Conservation (phyloP, 2,113 vertebrate species). For the Oxyruncus cristatus region DNA sequence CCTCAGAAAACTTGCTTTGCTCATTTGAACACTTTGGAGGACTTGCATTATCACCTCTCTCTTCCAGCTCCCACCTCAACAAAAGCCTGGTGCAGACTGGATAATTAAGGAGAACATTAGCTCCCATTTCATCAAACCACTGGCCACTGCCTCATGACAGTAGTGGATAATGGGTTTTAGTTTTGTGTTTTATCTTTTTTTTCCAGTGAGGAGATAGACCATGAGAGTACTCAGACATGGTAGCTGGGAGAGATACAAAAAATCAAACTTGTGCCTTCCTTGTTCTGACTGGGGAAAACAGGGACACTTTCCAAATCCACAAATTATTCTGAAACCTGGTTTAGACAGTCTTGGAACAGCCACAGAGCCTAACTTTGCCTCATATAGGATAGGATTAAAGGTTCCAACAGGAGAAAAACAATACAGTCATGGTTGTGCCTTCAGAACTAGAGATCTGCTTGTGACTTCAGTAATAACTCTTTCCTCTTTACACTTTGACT, state of each 20-base stretch:
- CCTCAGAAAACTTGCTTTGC: background rate
- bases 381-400: background rate
- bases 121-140: background rate
- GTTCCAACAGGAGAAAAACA: background rate
- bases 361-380: background rate
- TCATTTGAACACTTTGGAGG: background rate
- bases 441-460: background rate
- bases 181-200: background rate
- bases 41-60: background rate
- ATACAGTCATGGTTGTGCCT: background rate
- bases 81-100: background rate
- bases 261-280: background rate
- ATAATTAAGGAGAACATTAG: background rate
- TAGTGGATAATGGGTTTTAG: background rate
- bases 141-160: background rate
- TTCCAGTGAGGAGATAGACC: background rate
- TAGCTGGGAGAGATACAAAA: background rate
- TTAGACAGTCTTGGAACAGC: background rate
- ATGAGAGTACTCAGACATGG: background rate
- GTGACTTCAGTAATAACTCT: background rate
- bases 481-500: background rate
- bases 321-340: background rate
- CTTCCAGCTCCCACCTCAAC: background rate
- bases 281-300: background rate
- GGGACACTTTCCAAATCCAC: background rate